Evolutionary conservation across 2,113 vertebrate genomes (phyloP), one percentile per base, ranked within the genome.

Genomic region (Petrocephalus microphthalmus): DNA sequence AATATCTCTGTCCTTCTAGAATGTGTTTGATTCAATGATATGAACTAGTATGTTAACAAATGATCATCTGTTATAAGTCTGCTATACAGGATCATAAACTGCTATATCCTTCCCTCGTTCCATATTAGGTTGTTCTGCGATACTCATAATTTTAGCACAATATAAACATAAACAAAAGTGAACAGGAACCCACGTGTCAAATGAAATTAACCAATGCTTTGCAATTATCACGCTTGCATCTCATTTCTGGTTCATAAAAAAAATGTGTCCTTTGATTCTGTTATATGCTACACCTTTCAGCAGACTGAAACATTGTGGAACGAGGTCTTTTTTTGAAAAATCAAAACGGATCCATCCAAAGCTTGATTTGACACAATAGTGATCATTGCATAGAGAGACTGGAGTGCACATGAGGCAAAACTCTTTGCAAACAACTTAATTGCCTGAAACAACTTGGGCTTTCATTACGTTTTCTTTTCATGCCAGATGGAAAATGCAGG

Each of bases 281-380:
- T 83, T 83, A 47, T 2, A 11, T 81, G 29, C 74, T 22, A 20
- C 49, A n/a, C 11, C 22, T 52, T 8, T 51, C 2, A 52, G 49
- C 83, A 33, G 49, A 53, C 84, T 33, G 51, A 33, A 54, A 49
- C 3, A 53, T 85, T 56, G 84, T 8, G 25, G 19, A 52, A 47
- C 56, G n/a, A 3, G 51, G 15, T 29, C 37, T 22, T 67, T 51
- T 52, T 53, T 29, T 19, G 7, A 20, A 86, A 86, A 60, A 45
- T 87, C 87, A 87, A 91, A 64, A n/a, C 11, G 7, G 91, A 83
- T 53, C 22, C 19, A 84, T 56, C 87, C 78, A 89, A 91, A 87
- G 67, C 83, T 87, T 74, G 89, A 89, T 91, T 90, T 92, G 91
- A 90, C 91, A 90, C 89, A 84, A 88, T 91, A 90, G 91, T 90